phyloP scores from a whole-genome alignment of 2,888 invertebrate species.

The Drosophila monieri region DNA sequence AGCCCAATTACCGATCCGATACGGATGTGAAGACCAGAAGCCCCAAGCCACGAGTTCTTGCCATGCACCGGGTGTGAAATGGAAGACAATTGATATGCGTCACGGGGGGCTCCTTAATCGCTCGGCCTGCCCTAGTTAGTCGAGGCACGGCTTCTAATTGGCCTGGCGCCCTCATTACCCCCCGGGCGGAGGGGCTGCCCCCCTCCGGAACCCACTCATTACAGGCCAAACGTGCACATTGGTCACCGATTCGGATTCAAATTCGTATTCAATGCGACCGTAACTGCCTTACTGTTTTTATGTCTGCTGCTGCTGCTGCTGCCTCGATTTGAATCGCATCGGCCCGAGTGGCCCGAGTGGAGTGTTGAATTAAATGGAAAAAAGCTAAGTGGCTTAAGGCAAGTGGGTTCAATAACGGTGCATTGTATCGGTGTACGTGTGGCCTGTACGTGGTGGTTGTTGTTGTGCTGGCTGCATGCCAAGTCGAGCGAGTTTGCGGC shows the following conservation, averaged over 20 bases:
- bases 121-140: slow-evolving; percentile 12
- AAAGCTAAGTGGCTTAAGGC: slow-evolving; percentile 45
- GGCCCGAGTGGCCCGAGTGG: not conserved
- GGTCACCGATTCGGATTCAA: slow-evolving; percentile 21
- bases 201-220: slow-evolving; percentile 10
- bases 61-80: not conserved
- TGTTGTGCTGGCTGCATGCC: slow-evolving; percentile 33
- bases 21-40: not conserved
- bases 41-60: not conserved
- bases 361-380: slow-evolving; percentile 6
- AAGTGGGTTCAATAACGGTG: slow-evolving; percentile 75
- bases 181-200: not conserved
- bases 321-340: not conserved
- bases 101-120: not conserved
- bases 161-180: slow-evolving; percentile 34
- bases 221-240: slow-evolving; percentile 31
- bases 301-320: slow-evolving; percentile 10
- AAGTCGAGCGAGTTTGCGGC: slow-evolving; percentile 27
- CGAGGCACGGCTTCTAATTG: slow-evolving; percentile 39
- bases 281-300: slow-evolving; percentile 26
- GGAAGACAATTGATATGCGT: not conserved
- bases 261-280: slow-evolving; percentile 25
- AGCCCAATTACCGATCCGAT: slow-evolving; percentile 12
- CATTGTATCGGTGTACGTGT: slow-evolving; percentile 65
- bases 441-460: slow-evolving; percentile 5